Conservation (phyloP, 2,888 invertebrate species). For the Eristalinus aeneus region DNA sequence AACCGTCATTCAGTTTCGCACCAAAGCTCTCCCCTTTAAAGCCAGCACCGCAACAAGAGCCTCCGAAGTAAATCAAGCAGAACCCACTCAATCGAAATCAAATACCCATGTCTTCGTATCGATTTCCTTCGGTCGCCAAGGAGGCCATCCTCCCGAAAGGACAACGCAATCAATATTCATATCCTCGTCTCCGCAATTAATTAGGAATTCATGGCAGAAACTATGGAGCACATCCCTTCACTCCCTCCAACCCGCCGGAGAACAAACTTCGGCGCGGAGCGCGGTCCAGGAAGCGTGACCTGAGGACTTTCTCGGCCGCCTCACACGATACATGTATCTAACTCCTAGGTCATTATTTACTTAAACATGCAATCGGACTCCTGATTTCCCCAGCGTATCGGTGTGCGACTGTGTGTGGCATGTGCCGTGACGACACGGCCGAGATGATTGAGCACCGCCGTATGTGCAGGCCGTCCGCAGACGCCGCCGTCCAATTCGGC, state of each 20-base stretch:
- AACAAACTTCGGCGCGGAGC: neutral
- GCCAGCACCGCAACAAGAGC: too few relatives aligned
- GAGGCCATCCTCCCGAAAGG: neutral
- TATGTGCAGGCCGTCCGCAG: neutral
- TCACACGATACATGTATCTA: conserved; percentile 60
- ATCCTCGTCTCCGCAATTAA: conserved; percentile 52
- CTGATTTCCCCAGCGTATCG: conserved; percentile 54
- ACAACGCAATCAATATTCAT: conserved; percentile 60
- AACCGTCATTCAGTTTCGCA: too few relatives aligned
- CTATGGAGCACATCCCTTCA: neutral
- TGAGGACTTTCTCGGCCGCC: neutral
- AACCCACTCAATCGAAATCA: neutral
- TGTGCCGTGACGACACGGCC: neutral
- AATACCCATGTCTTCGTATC: neutral
- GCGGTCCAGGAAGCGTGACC: neutral
- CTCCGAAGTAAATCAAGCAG: neutral
- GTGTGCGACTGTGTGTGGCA: neutral
- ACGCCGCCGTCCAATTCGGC: neutral
- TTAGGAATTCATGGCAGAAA: conserved; percentile 66
- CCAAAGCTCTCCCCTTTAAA: too few relatives aligned
- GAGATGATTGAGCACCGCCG: neutral
- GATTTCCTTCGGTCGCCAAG: conserved; percentile 31
- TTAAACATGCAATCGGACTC: conserved; percentile 30
- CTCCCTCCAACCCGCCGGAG: neutral
- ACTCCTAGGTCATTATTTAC: conserved; percentile 59